A percentile compares a stretch with the other conserved stretches of the same genome.
phyloP scores from a whole-genome alignment of 2,888 invertebrate species.

The Tinea trinotella region DNA sequence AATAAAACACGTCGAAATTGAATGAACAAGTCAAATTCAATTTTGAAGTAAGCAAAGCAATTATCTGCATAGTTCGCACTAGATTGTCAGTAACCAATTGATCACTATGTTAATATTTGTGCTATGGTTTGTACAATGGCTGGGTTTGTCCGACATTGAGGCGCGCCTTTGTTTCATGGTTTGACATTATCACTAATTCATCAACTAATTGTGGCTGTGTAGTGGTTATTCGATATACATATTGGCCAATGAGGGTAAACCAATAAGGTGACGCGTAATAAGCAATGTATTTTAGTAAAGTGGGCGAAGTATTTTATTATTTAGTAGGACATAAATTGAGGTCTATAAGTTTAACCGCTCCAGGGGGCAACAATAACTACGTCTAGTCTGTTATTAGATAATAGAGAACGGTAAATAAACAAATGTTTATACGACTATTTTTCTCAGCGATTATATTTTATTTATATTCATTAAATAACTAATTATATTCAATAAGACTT shows the following conservation, averaged over 20 bases:
- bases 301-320: background rate
- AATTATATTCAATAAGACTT: too few relatives aligned
- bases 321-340: background rate
- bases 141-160: constrained; percentile 1
- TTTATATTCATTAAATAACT: too few relatives aligned
- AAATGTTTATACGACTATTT: too few relatives aligned
- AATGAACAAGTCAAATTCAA: background rate
- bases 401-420: too few relatives aligned
- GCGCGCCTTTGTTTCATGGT: constrained; percentile 11
- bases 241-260: background rate
- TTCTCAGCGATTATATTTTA: too few relatives aligned
- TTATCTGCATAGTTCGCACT: background rate
- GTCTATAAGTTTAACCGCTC: background rate
- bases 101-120: constrained; percentile 13
- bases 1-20: too few relatives aligned
- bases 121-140: background rate
- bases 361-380: background rate
- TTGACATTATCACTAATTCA: constrained; percentile 16
- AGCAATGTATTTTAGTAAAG: background rate
- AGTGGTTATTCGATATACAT: constrained; percentile 5
- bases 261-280: background rate
- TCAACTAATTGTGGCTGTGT: constrained; percentile 7
- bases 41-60: background rate
- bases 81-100: constrained; percentile 10
- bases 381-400: too few relatives aligned